Conservation (phyloP, 2,113 vertebrate species). For the Triplophysa siluroides region DNA sequence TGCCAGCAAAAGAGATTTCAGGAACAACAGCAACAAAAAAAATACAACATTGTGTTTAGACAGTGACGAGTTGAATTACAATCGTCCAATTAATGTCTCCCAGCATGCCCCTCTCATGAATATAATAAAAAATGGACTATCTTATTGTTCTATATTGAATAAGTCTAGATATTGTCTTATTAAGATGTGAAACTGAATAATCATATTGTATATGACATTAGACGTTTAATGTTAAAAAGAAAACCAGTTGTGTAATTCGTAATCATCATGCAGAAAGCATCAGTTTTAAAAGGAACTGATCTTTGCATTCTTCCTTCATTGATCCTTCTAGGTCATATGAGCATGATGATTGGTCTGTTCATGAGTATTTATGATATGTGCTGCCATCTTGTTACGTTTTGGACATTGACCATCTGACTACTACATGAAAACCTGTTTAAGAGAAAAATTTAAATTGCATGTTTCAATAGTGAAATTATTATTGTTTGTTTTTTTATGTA, state of each 20-base stretch:
- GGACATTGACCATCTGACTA: conserved; percentile 68
- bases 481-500: too few relatives aligned
- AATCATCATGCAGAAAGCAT: neutral
- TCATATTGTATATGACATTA: neutral
- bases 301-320: fast-evolving
- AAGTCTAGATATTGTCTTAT: too few relatives aligned
- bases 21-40: too few relatives aligned
- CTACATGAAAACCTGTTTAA: neutral
- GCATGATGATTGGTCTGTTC: conserved; percentile 65
- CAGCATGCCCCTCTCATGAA: conserved; percentile 10
- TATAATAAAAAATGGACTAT: neutral
- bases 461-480: too few relatives aligned
- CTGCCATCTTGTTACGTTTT: conserved; percentile 61
- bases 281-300: neutral
- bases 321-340: conserved; percentile 64
- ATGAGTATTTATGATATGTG: conserved; percentile 53
- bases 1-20: too few relatives aligned
- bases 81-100: neutral
- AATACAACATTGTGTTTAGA: too few relatives aligned
- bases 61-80: too few relatives aligned
- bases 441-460: too few relatives aligned
- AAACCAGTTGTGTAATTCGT: neutral
- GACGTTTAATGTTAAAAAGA: neutral
- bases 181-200: neutral
- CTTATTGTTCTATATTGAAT: neutral